phyloP scores from a whole-genome alignment of 2,888 invertebrate species.

The Timandra comae region DNA sequence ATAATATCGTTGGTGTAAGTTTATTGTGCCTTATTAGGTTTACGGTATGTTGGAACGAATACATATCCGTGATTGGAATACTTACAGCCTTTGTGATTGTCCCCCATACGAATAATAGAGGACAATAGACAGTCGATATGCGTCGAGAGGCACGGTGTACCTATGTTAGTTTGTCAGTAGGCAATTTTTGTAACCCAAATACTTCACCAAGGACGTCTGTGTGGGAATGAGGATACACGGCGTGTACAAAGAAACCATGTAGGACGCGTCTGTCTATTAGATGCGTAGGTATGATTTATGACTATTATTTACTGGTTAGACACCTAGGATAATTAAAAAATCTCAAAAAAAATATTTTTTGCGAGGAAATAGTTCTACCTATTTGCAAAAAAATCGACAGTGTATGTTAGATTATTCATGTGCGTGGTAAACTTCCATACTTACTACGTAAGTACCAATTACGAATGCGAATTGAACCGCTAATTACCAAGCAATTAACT shows the following conservation, averaged over 20 bases:
- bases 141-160: constrained; percentile 38
- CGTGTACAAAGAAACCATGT: too few species aligned
- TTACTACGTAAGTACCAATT: too few species aligned
- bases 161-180: constrained; percentile 48
- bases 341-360: too few species aligned
- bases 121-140: constrained; percentile 64
- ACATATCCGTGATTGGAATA: constrained; percentile 65
- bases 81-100: constrained; percentile 40
- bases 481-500: too few species aligned
- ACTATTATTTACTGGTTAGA: constrained; percentile 1
- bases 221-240: constrained; percentile 35
- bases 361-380: too few species aligned
- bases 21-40: constrained; percentile 64
- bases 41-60: constrained; percentile 74
- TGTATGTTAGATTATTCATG: too few species aligned
- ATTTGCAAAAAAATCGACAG: too few species aligned
- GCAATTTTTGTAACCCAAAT: constrained; percentile 67
- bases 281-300: too few species aligned
- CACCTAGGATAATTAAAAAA: too few species aligned
- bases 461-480: too few species aligned
- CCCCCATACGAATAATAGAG: constrained; percentile 40
- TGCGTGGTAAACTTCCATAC: too few species aligned
- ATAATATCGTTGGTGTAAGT: constrained; percentile 46
- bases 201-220: constrained; percentile 60
- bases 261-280: not conserved